Percentiles rank a stretch among this genome's conserved stretches.
These are phyloP conservation scores for Cryptosula pallasiana DNA, from an alignment of 2,888 invertebrate species.

Conservation along the genomic window DNA sequence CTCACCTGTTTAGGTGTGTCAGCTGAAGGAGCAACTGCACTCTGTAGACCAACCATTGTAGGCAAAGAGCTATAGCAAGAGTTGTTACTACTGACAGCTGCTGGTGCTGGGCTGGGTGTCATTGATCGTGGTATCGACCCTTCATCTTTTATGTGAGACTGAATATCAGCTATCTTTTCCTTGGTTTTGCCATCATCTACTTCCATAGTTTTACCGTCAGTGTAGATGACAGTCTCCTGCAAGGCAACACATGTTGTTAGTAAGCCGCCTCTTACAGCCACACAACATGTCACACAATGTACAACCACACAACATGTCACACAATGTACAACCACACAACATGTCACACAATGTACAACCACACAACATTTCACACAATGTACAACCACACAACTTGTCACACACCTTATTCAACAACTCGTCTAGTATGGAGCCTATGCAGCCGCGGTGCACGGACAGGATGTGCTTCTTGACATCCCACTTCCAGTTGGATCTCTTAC, in stretches of 20 bases:
- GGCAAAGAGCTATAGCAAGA: slow-evolving; percentile 18
- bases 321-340: too few relatives aligned
- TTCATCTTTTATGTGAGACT: slow-evolving; percentile 14
- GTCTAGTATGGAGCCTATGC: slow-evolving; percentile 17
- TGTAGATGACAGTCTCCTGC: slow-evolving; percentile 13
- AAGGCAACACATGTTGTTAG: too few relatives aligned
- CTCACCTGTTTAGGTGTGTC: not conserved
- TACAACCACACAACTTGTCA: not conserved
- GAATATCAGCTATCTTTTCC: slow-evolving; percentile 14
- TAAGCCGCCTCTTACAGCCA: too few relatives aligned
- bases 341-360: too few relatives aligned
- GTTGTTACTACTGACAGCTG: not conserved
- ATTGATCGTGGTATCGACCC: not conserved
- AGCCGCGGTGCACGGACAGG: slow-evolving; percentile 12
- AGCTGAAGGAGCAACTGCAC: not conserved
- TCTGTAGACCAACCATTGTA: slow-evolving; percentile 8
- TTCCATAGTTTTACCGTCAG: slow-evolving; percentile 20
- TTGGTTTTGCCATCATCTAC: slow-evolving; percentile 15
- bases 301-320: too few relatives aligned
- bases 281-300: too few relatives aligned
- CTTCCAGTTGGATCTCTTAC: slow-evolving; percentile 91
- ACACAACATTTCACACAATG: too few relatives aligned
- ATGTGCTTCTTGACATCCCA: slow-evolving; percentile 98
- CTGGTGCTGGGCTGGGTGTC: not conserved
- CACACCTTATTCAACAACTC: not conserved